Base-by-base conservation (phyloP, 2,113 vertebrate species). In the Oriolus oriolus region DNA sequence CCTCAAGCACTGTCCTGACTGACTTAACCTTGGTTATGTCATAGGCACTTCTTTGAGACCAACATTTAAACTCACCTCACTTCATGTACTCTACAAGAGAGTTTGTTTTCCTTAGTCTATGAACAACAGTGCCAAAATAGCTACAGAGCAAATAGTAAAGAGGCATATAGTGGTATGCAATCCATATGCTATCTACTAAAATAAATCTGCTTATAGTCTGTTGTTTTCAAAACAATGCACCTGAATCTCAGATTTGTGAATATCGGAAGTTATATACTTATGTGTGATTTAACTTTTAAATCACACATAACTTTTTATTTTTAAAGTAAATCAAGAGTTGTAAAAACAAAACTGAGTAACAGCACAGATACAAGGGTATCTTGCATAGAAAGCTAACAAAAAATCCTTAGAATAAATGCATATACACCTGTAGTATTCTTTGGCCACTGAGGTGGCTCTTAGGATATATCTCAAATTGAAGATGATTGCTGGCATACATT, bases 201-300 rank as follows among this genome's bases (percentile, higher is more conserved):
- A 86, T 31, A 42, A 84, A 66, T 33, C 39, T 45, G 54, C 14
- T 71, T 87, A 44, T 1, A 53, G 35, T 22, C 79, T 60, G 15
- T n/a, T 91, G 42, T 71, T 78, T 82, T 52, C 39, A 65, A 70
- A 91, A 93, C 41, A 78, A 68, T 20, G 19, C 33, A 82, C 47
- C 54, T 28, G 33, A 75, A 23, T 33, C 56, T 75, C 73, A 81
- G n/a, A 52, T 70, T 49, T 70, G 26, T 73, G 56, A 91, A 37
- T 87, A 74, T 0, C 1, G 0, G 5, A 93, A 91, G 31, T 66
- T 60, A 60, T 6, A 44, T 13, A 69, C 6, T 56, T 73, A 39
- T 0, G 2, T 27, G n/a, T 30, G 12, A 74, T 64, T 74, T 56
- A 20, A 56, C 16, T 30, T n/a, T n/a, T n/a, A n/a, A n/a, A n/a